Conservation (phyloP, 2,888 invertebrate genomes). For the Polyommatus icarus region DNA sequence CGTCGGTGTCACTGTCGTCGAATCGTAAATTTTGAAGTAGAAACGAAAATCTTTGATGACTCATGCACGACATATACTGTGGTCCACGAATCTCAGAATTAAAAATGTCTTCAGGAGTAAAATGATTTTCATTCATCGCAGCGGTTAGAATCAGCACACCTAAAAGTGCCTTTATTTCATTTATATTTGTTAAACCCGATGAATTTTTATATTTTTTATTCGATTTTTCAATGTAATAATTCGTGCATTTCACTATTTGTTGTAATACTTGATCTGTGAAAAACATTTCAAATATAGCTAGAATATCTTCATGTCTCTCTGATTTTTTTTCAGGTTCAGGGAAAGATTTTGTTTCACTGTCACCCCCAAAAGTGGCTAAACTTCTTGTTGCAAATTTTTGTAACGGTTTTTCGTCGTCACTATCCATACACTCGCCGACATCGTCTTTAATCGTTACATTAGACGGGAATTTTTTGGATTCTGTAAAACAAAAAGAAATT, state of each 20-base stretch:
- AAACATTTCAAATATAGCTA: conserved; percentile 33
- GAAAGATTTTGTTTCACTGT: background rate
- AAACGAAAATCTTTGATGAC: conserved; percentile 27
- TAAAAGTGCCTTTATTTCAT: conserved; percentile 37
- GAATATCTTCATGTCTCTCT: background rate
- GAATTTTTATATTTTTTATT: conserved; percentile 33
- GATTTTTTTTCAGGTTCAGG: background rate
- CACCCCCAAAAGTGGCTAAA: background rate
- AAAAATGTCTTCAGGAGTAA: conserved; percentile 43
- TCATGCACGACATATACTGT: conserved; percentile 2
- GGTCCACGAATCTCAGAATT: conserved; percentile 32
- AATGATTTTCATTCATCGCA: conserved; percentile 42
- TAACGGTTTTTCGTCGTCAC: conserved; percentile 13
- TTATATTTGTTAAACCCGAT: conserved; percentile 22
- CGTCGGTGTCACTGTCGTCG: background rate
- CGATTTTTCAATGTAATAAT: conserved; percentile 24
- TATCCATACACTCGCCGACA: background rate
- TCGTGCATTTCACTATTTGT: conserved; percentile 37
- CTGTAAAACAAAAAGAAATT: background rate
- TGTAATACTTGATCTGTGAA: conserved; percentile 37
- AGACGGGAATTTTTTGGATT: background rate
- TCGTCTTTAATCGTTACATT: background rate
- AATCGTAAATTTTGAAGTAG: conserved; percentile 29
- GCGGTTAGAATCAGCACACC: conserved; percentile 38
- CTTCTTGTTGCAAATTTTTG: background rate